A percentile compares a stretch with the other conserved stretches of the same genome.
phyloP scores from a whole-genome alignment of 2,888 invertebrate genomes.

The Lydus trimaculatus region DNA sequence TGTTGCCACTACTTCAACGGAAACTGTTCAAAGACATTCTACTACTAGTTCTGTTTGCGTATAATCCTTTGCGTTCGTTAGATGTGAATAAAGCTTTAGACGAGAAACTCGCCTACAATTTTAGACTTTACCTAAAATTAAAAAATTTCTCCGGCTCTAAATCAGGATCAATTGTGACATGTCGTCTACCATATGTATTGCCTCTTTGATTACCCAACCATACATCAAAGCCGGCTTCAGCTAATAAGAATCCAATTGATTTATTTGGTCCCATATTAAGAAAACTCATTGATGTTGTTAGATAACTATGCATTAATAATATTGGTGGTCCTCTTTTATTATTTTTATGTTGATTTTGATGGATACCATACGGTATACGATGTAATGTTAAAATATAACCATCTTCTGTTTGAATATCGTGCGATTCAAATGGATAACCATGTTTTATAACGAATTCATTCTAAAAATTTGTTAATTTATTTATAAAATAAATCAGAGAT shows the following conservation, averaged over 20 bases:
- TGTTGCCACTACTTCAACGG: no score
- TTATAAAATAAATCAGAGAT: no score
- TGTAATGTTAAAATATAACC: constrained; percentile 29
- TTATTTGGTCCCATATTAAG: constrained; percentile 35
- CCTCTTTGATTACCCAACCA: constrained; percentile 63
- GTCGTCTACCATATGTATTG: constrained; percentile 62
- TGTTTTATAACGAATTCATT: neutral
- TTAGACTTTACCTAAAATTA: constrained; percentile 15
- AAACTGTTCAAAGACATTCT: no score
- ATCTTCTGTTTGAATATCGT: neutral
- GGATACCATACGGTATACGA: constrained; percentile 35
- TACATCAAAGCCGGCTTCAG: constrained; percentile 40
- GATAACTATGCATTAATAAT: constrained; percentile 36
- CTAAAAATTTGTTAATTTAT: constrained; percentile 4
- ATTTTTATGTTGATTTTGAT: neutral
- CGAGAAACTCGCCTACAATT: no score
- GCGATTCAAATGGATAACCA: neutral
- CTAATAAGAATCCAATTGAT: constrained; percentile 34
- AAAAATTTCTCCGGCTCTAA: constrained; percentile 19
- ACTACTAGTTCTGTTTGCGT: no score
- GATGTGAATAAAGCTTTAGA: no score
- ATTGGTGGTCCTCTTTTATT: constrained; percentile 19
- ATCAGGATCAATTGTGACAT: constrained; percentile 49
- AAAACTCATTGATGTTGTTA: constrained; percentile 33
- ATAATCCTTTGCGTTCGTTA: no score